Base-by-base conservation (phyloP, 2,797 vertebrate species). In the Hipposideros larvatus region DNA sequence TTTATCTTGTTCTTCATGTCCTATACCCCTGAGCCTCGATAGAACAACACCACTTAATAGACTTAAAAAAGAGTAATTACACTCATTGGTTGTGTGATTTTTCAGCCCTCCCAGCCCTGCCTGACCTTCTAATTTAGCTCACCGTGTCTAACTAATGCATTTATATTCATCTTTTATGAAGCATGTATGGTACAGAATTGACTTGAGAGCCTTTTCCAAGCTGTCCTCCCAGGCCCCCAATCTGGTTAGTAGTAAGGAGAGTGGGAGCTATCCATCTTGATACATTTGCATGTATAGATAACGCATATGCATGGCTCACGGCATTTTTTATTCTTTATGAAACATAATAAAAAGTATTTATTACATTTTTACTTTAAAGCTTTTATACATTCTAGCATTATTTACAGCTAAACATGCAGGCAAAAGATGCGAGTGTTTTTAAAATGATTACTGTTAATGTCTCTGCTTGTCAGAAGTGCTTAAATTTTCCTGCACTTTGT, bases 41-140 rank as follows among this genome's bases (percentile, higher is more conserved):
- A 98, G 98, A 99, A 98, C 99, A 99, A 98, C 98, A 99, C 98
- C 98, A 98, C 99, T 99, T 99, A 99, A 99, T 99, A 99, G 99
- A 99, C 99, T 99, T 99, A 98, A 98, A 99, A 99, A 99, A 99
- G 99, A 99, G 99, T 99, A 99, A 99, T 99, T 99, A 99, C 98
- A 98, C 98, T 98, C 98, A 98, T 98, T 99, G 98, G 98, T 98
- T 98, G 98, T 98, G 98, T 98, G 98, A 99, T 99, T 98, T 99
- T 99, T 99, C 98, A 99, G 98, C 98, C 98, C 98, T 99, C 98
- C 98, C 98, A 99, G 98, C 98, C 98, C 98, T 98, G 98, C 98
- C 98, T 99, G 99, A 99, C 99, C 99, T 99, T 99, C 99, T 99
- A 98, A 98, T 99, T 99, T 99, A 99, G 98, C 98, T 98, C 98